Evolutionary conservation across 2,797 vertebrate species (phyloP), one percentile per base, ranked within the genome.

Genomic region (Acanthurus tractus): DNA sequence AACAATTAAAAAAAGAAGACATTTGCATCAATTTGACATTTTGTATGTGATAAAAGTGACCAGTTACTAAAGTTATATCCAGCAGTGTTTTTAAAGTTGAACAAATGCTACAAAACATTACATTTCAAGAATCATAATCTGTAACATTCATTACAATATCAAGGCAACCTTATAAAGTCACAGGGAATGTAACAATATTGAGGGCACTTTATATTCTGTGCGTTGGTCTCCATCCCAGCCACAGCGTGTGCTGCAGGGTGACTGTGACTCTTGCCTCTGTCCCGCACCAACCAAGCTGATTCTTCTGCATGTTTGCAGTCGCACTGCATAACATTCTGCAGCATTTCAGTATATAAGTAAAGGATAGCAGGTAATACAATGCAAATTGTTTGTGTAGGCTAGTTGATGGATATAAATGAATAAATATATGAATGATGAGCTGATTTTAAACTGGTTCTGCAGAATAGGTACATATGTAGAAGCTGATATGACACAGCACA

Each of bases 101-200:
- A 58, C 55, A 59, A 52, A 63, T 38, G 25, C 42, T 49, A 63
- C 61, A 78, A 71, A 62, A 48, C 18, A 40, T 20, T 14, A 58
- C 55, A 58, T 42, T 45, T 53, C 40, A 44, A 14, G 29, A 45
- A 71, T 18, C 63, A 48, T 13, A 25, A 62, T 62, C 56, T 36
- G 3, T 13, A 34, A 53, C 9, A 61, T 66, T 64, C 62, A 50
- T 29, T 36, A 8, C 68, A 74, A 61, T 73, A n/a, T 73, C 50
- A 69, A 61, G 8, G 45, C 66, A 75, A 58, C 29, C 18, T 7
- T 23, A 18, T 15, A 46, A 6, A 8, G 5, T 4, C 25, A 58
- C 70, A 76, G 65, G 74, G 52, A 83, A 79, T 77, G 79, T 78
- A 87, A 84, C 56, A 79, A 48, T 53, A 63, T 13, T 40, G 9